Percentiles rank a stretch among this genome's conserved stretches.
Conservation (phyloP, 2,113 vertebrate species). For the Morphnarchus princeps region DNA sequence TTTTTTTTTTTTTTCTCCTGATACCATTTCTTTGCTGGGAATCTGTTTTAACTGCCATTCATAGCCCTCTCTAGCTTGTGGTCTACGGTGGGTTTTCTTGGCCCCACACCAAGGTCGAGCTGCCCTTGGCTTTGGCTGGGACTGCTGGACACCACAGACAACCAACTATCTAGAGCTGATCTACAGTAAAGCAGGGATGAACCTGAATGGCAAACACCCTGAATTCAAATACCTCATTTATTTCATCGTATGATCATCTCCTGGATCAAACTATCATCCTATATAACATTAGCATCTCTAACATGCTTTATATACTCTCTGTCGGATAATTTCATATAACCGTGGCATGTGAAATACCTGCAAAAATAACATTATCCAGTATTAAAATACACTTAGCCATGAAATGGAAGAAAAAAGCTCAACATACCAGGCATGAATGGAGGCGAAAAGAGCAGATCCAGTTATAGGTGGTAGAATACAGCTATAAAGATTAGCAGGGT, state of each 20-base stretch:
- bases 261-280: background rate
- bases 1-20: too few species aligned
- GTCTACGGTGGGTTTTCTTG: background rate
- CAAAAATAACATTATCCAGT: background rate
- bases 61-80: background rate
- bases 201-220: background rate
- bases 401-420: background rate
- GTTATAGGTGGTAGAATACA: accelerated
- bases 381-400: background rate
- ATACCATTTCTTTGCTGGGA: background rate
- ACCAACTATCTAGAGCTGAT: background rate
- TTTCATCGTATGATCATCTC: background rate
- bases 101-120: background rate
- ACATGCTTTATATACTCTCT: background rate
- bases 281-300: background rate
- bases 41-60: background rate
- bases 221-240: background rate
- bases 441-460: background rate
- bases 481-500: background rate
- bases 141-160: accelerated
- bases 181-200: background rate
- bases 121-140: background rate
- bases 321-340: background rate
- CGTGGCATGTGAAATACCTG: background rate
- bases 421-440: too few species aligned